Conservation (phyloP, 2,113 vertebrate species). For the Pedetes capensis region DNA sequence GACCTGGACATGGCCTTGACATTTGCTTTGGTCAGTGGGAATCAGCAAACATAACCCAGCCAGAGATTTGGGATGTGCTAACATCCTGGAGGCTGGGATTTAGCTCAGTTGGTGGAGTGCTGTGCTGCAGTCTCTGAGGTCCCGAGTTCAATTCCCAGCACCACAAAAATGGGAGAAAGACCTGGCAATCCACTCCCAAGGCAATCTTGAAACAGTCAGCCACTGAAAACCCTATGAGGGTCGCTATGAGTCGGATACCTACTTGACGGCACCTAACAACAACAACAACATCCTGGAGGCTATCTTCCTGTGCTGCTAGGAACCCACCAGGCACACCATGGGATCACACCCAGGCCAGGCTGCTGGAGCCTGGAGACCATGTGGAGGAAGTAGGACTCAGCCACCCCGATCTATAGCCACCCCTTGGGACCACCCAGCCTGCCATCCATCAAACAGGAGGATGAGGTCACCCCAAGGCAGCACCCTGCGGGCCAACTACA, state of each 20-base stretch:
- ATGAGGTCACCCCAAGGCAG: not conserved
- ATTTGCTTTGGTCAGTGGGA: not conserved
- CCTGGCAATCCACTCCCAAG: too few relatives aligned
- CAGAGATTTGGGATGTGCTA: accelerated
- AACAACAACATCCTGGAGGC: too few relatives aligned
- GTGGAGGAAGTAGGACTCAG: not conserved
- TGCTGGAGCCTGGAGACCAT: not conserved
- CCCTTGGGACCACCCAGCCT: not conserved
- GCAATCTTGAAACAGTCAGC: too few relatives aligned
- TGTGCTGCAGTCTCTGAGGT: too few relatives aligned
- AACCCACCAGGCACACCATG: not conserved
- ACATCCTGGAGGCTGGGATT: too few relatives aligned
- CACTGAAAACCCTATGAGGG: too few relatives aligned
- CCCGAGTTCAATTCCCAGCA: too few relatives aligned
- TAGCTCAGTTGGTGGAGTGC: too few relatives aligned
- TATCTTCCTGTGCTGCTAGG: not conserved
- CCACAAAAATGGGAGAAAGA: too few relatives aligned
- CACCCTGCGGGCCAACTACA: not conserved
- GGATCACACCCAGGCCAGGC: not conserved
- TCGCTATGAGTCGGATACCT: too few relatives aligned
- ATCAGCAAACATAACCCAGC: not conserved
- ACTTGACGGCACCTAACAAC: too few relatives aligned
- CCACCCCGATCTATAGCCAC: not conserved
- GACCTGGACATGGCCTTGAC: too few relatives aligned
- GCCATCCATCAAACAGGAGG: not conserved